Conservation (phyloP, 2,113 vertebrate species). For the Pan troglodytes region NHGRI_mPanTro3-v2.1_pri NC_072402.2:159249501-159250000, state of each 20-base stretch:
- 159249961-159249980: neutral
- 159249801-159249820: neutral
- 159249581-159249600: neutral
- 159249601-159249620: neutral
- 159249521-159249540: neutral
- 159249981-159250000: neutral
- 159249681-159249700: neutral
- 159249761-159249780: neutral
- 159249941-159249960: neutral
- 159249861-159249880: neutral
- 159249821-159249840: neutral
- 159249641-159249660: neutral
- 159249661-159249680: neutral
- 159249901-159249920: neutral
- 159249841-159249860: neutral
- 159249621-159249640: neutral
- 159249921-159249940: neutral
- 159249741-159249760: neutral
- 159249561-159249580: neutral
- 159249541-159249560: no score
- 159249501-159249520: neutral
- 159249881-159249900: neutral
- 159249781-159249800: neutral
- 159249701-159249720: neutral
- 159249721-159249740: neutral